Conservation (phyloP, 2,113 vertebrate species). For the Maccullochella peelii region DNA sequence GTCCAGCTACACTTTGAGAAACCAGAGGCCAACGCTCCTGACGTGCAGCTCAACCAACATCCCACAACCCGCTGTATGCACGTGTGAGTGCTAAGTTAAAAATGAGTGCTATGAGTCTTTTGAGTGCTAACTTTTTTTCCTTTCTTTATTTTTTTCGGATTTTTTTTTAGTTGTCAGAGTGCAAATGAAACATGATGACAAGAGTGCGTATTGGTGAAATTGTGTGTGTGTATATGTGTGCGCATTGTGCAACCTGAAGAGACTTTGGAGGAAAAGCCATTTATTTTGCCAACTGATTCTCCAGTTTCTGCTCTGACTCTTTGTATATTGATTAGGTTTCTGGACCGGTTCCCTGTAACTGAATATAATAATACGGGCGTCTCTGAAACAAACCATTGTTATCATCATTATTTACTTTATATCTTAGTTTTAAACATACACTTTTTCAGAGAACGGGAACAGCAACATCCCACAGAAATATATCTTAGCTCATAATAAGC, state of each 20-base stretch:
- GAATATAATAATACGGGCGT: conserved; percentile 13
- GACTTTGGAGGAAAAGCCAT: conserved; percentile 89
- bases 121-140: conserved; percentile 73
- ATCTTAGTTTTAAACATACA: conserved; percentile 33
- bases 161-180: conserved; percentile 77
- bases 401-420: conserved; percentile 58
- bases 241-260: conserved; percentile 72
- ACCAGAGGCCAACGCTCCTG: conserved; percentile 73
- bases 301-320: conserved; percentile 87
- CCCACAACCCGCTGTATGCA: conserved; percentile 86
- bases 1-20: conserved; percentile 81
- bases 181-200: conserved; percentile 71
- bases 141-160: conserved; percentile 32
- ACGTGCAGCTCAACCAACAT: conserved; percentile 79
- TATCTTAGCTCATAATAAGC: neutral
- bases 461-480: conserved; percentile 8
- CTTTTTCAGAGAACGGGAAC: conserved; percentile 32
- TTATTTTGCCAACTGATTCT: conserved; percentile 92
- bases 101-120: conserved; percentile 86
- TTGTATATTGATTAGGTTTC: conserved; percentile 44
- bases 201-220: conserved; percentile 75
- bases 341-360: conserved; percentile 23
- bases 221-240: conserved; percentile 56
- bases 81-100: conserved; percentile 93
- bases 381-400: conserved; percentile 18